Percentiles rank a stretch among this genome's conserved stretches.
These are phyloP conservation scores for Serrognathus titanus DNA, from an alignment of 2,888 invertebrate species.

Conservation along the genomic window DNA sequence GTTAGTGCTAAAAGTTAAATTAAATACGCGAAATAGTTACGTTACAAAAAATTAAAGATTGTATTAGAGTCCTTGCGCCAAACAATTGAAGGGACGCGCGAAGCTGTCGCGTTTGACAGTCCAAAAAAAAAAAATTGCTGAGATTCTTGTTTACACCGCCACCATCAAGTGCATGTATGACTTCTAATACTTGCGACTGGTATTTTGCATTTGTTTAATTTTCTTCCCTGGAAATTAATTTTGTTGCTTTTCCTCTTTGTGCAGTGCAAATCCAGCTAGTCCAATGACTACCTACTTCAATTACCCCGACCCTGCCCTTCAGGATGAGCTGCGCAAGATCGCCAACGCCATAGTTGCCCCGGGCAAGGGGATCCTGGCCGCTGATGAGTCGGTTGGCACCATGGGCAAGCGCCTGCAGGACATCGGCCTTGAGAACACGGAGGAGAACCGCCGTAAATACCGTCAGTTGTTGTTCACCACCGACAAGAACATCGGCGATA, in stretches of 20 bases:
- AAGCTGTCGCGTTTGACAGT: no score
- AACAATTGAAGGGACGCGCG: no score
- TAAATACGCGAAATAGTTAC: no score
- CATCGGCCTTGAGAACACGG: slow-evolving; percentile 87
- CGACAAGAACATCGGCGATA: slow-evolving; percentile 45
- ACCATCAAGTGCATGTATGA: no score
- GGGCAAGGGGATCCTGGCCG: slow-evolving; percentile 94
- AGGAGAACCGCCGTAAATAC: slow-evolving; percentile 78
- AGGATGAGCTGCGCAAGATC: slow-evolving; percentile 80
- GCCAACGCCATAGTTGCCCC: slow-evolving; percentile 86
- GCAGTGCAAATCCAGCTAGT: slow-evolving; percentile 16
- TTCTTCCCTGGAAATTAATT: no score
- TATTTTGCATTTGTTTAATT: no score
- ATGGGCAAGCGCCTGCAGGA: slow-evolving; percentile 84
- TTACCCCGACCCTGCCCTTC: slow-evolving; percentile 77
- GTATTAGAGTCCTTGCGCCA: no score
- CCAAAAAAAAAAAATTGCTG: no score
- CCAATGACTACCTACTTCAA: slow-evolving; percentile 48
- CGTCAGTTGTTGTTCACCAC: slow-evolving; percentile 59
- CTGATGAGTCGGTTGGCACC: slow-evolving; percentile 92
- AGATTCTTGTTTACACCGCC: no score
- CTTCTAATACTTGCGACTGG: no score
- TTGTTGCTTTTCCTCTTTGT: not conserved
- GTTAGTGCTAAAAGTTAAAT: no score
- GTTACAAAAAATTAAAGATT: no score